Conservation (phyloP, 2,888 invertebrate genomes). For the Smittia sp. region DNA sequence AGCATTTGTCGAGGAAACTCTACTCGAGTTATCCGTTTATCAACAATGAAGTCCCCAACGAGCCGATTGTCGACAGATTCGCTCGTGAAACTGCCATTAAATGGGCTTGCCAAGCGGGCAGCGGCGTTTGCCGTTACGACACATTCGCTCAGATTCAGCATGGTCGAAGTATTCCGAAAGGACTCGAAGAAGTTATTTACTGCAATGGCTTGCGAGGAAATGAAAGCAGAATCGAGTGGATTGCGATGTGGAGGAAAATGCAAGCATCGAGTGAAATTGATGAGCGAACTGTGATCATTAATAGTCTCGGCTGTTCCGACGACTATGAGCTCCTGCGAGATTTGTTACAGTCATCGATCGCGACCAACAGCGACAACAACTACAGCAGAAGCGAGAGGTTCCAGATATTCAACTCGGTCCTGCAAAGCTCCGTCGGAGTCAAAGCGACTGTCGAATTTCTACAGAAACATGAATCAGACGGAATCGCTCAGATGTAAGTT, state of each 20-base stretch:
- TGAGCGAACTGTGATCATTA: slow-evolving; percentile 15
- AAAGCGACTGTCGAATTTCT: slow-evolving; percentile 50
- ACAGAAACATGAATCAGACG: too few relatives aligned
- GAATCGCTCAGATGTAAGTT: too few relatives aligned
- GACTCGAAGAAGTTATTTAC: not conserved
- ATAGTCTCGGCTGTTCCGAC: slow-evolving; percentile 9
- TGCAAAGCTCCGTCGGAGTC: slow-evolving; percentile 1
- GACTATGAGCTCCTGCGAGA: not conserved
- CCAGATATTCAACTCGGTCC: not conserved
- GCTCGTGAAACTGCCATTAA: slow-evolving; percentile 7
- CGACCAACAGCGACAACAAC: not conserved
- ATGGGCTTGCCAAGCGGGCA: slow-evolving; percentile 22
- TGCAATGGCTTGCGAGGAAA: slow-evolving; percentile 28
- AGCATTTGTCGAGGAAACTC: too few relatives aligned
- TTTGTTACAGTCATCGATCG: not conserved
- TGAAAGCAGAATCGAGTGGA: not conserved
- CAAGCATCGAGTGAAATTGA: not conserved
- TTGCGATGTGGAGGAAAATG: not conserved
- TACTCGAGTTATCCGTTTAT: not conserved
- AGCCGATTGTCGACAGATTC: not conserved
- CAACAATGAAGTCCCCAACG: not conserved
- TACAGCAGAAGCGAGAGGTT: not conserved
- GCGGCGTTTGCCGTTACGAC: not conserved
- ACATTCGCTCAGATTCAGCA: not conserved
- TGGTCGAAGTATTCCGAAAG: not conserved